Evolutionary conservation across 1,140 invertebrate species (phyloP), one percentile per base, ranked within the genome.

Genomic region (Sycophila sp.): DNA sequence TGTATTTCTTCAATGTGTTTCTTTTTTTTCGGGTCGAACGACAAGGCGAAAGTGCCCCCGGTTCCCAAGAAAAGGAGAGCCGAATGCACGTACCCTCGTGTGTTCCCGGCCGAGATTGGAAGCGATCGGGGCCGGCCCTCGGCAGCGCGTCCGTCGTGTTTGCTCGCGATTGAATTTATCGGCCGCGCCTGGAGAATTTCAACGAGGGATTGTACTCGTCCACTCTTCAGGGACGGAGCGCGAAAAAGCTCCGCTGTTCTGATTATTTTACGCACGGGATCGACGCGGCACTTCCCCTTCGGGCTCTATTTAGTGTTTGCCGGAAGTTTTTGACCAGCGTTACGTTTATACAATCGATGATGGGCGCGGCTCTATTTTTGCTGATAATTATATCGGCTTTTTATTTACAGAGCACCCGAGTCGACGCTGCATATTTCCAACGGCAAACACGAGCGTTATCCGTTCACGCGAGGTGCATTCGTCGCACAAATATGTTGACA

Each of bases 131-230:
- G 2, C 26, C 10, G 22, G 22, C 38, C 11, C 32, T 13, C 42
- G 36, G 26, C 38, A 1, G 30, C 22, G 26, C 49, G 10, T 15
- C 11, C 26, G 49, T 26, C 26, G 38, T 68, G 65, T 70, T 70
- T 70, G 59, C 60, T 70, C 60, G 59, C 59, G 49, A 70, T 70
- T 70, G 59, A 70, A 70, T 70, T 70, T 70, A 70, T 70, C 36
- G 59, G 28, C 40, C 8, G 49, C 30, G 26, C 51, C 49, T 56
- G 13, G 38, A 70, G 68, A 70, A 70, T 70, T 70, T 63, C 51
- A 70, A 70, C 34, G 24, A 55, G 28, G 38, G 11, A 63, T 63
- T 63, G 40, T 8, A 56, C 47, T 56, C 19, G 19, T 13, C n/a
- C 3, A 15, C 3, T 30, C 22, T 11, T 13, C 26, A 7, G 0